Conservation (phyloP, 35 echinoderm and acorn worm genomes). For the Heliocidaris tuberculata region DNA sequence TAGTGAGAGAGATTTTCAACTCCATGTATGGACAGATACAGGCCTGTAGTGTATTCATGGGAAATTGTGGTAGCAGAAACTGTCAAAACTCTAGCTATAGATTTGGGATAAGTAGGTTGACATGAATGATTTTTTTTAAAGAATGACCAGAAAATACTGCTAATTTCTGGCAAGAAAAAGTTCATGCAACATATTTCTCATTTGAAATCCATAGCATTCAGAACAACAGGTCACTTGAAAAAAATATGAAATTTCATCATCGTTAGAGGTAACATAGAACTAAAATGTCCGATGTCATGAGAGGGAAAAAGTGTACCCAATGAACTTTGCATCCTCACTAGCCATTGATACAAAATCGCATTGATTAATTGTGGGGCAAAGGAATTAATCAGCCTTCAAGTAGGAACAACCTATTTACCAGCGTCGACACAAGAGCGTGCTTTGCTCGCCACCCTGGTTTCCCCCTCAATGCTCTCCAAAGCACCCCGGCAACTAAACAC, state of each 20-base stretch:
- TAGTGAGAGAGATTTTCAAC: too few relatives aligned
- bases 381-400: slow-evolving; percentile 9
- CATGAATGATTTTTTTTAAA: too few relatives aligned
- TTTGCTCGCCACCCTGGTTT: background rate
- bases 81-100: too few relatives aligned
- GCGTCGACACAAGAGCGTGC: background rate
- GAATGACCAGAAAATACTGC: too few relatives aligned
- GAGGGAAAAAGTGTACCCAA: background rate
- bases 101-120: too few relatives aligned
- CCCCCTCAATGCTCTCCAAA: background rate
- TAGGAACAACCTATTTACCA: background rate
- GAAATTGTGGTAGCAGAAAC: too few relatives aligned
- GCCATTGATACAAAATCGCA: background rate
- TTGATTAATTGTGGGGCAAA: background rate
- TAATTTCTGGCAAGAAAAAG: too few relatives aligned
- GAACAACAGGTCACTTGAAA: background rate
- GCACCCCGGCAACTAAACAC: background rate
- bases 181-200: too few relatives aligned
- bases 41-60: too few relatives aligned
- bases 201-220: too few relatives aligned
- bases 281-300: background rate
- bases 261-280: background rate
- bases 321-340: background rate
- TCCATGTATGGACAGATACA: too few relatives aligned
- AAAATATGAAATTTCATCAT: background rate